Evolutionary conservation across 2,888 invertebrate genomes (phyloP), one percentile per base, ranked within the genome.

Genomic region (Pollenia labialis): DNA sequence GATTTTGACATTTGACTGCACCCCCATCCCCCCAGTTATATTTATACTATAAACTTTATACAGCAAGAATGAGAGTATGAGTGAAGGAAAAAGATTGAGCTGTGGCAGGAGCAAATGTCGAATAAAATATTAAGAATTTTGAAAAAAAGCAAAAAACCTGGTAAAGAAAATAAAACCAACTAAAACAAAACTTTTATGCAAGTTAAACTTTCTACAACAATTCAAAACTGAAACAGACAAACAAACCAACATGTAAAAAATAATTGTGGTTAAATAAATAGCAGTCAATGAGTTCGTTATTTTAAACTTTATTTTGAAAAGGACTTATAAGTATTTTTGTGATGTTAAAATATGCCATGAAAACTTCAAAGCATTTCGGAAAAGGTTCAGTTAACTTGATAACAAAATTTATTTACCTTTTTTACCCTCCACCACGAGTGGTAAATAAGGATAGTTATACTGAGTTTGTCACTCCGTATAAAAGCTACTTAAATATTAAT

Each of bases 1-100:
- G 66, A 87, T 87, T 87, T 81, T 87, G 81, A 87, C 86, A 84
- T 87, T 87, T 81, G 76, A 83, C 81, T 77, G 83, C 76, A 48
- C 50, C 52, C 42, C 54, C 46, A 48, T 1, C 32, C 54, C 48
- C 71, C 60, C 4, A 62, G 46, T 66, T 71, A 48, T 42, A 32
- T 72, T 56, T 48, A 54, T 68, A n/a, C 32, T 32, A 23, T 23
- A 56, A 18, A 23, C n/a, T 32, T n/a, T 32, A 9, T 40, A 18
- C 3, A 11, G 3, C 56, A 32, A 46, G 56, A 16, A n/a, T 14
- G n/a, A n/a, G 40, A 56, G 48, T 42, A 50, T 2, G 32, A 58
- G 16, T 14, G 4, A 16, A 62, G 40, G 42, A 62, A 62, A 50
- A 52, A 58, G 58, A 68, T 58, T 58, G 52, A 79, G 40, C 9